These are phyloP conservation scores for Leptopilina myrica DNA, from an alignment of 2,888 invertebrate species.

Conservation along the genomic window DNA sequence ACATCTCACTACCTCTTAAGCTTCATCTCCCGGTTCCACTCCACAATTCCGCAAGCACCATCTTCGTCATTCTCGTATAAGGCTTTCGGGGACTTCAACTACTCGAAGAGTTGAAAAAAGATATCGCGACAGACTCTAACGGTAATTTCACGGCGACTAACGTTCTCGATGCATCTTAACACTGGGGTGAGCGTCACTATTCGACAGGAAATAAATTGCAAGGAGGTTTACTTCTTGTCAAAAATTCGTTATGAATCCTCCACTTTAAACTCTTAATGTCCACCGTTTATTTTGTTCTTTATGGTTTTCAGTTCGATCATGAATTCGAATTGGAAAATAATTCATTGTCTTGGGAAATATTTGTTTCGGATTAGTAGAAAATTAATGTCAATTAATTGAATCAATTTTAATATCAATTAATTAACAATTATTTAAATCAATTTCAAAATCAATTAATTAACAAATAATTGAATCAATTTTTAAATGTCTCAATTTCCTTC, in stretches of 20 bases:
- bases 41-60: too few species aligned
- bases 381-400: too few species aligned
- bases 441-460: too few species aligned
- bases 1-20: too few species aligned
- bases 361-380: too few species aligned
- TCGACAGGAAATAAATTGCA: constrained; percentile 57
- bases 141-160: constrained; percentile 70
- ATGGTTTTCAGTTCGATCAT: not conserved
- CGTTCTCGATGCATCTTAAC: constrained; percentile 63
- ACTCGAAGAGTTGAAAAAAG: constrained; percentile 40
- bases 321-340: too few species aligned
- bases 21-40: too few species aligned
- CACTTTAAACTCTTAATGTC: not conserved
- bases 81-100: constrained; percentile 48
- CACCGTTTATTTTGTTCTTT: not conserved
- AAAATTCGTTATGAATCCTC: not conserved
- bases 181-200: constrained; percentile 52
- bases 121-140: constrained; percentile 57
- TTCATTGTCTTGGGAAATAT: too few species aligned
- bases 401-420: too few species aligned
- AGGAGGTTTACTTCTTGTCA: constrained; percentile 27
- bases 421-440: too few species aligned
- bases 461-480: too few species aligned
- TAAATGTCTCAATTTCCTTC: too few species aligned
- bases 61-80: constrained; percentile 16